A percentile compares a stretch with the other conserved stretches of the same genome.
Conservation (phyloP, 2,888 invertebrate species). For the Eristalis tenax region DNA sequence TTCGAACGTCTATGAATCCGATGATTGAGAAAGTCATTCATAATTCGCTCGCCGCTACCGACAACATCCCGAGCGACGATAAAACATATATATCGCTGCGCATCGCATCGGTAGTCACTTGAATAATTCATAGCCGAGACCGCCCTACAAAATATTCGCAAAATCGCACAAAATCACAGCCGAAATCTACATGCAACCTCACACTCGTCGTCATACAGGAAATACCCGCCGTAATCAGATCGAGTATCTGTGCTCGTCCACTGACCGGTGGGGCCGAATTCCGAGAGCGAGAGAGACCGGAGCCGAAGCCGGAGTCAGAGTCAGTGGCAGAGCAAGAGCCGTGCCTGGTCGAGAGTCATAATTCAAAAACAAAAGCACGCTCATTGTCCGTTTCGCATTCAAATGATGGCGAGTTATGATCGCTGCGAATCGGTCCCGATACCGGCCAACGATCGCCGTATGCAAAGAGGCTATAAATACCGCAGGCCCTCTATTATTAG, state of each 20-base stretch:
- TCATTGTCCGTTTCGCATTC: slow-evolving; percentile 68
- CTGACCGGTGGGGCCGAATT: slow-evolving; percentile 29
- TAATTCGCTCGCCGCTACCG: background rate
- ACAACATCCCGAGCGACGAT: background rate
- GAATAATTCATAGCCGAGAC: slow-evolving; percentile 66
- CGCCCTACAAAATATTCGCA: slow-evolving; percentile 30
- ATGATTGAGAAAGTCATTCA: slow-evolving; percentile 8
- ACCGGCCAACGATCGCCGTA: slow-evolving; percentile 18
- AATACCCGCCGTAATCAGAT: slow-evolving; percentile 69
- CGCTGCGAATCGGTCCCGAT: slow-evolving; percentile 4
- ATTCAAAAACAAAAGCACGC: slow-evolving; percentile 72
- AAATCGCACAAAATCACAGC: slow-evolving; percentile 39
- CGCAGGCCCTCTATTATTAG: slow-evolving; percentile 66
- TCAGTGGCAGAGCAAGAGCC: background rate
- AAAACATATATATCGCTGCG: slow-evolving; percentile 29
- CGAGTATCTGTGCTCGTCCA: slow-evolving; percentile 17
- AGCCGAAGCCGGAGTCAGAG: background rate
- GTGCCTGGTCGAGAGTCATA: slow-evolving; percentile 32
- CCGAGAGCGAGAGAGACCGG: background rate
- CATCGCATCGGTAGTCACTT: slow-evolving; percentile 51
- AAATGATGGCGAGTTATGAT: slow-evolving; percentile 68
- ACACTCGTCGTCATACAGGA: slow-evolving; percentile 61
- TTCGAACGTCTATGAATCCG: background rate
- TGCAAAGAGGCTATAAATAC: slow-evolving; percentile 70
- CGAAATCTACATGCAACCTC: slow-evolving; percentile 48